Evolutionary conservation across 2,797 vertebrate species (phyloP), one percentile per base, ranked within the genome.

Genomic region (Fistularia commersonii): DNA sequence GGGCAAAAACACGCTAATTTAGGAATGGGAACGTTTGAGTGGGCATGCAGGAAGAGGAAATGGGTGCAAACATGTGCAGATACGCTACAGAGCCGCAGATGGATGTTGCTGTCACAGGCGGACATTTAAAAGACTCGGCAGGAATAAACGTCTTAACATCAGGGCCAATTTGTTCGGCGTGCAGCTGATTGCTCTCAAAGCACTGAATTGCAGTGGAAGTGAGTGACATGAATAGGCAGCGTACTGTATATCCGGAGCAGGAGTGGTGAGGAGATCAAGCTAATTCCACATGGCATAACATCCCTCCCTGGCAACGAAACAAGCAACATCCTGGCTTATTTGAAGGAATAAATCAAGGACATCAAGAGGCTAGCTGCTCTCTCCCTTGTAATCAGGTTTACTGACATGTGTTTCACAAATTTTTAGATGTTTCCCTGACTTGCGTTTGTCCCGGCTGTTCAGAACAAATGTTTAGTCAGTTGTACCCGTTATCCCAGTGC

Each of bases 1-100:
- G 73, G 73, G 67, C 61, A 63, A 61, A 49, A 70, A 45, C 67
- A 76, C 7, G 32, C 66, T 81, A 82, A 82, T 72, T 82, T 65
- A 64, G 72, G 75, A 68, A 62, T 48, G 9, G 32, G 40, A 54
- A 66, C 41, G 6, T 81, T 69, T 48, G 77, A 75, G 70, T 76
- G 75, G 72, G 70, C 51, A 48, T 6, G 50, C 36, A 67, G 53
- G 54, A 64, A 39, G 57, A 61, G 54, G 54, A 79, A 70, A 77
- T 62, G 13, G 63, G 54, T 54, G 41, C 49, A 54, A 74, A 72
- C 62, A 45, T 39, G 62, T 50, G 45, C n/a, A 45, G 36, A 51
- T 12, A 7, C 38, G 39, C 33, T 44, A 41, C 7, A 55, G 38
- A 59, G n/a, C 40, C 1, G 34, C 44, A 48, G 51, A 65, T 54